Percentiles rank a stretch among this genome's conserved stretches.
phyloP scores from a whole-genome alignment of 2,113 vertebrate species.

The Erythrolamprus reginae region DNA sequence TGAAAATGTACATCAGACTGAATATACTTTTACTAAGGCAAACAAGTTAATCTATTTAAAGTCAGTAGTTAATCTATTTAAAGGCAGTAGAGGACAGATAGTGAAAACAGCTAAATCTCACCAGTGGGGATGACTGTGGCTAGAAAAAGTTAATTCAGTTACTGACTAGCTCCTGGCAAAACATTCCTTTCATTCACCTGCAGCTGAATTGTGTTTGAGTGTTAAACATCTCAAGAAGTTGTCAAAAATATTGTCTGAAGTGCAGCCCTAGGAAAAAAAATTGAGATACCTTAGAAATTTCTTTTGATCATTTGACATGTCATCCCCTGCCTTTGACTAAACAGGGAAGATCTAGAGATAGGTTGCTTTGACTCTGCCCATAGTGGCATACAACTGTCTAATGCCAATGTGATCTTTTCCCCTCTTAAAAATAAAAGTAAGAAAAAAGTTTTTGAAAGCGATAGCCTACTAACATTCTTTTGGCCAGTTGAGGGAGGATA shows the following conservation, averaged over 20 bases:
- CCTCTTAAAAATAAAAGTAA: too few species aligned
- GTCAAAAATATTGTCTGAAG: background rate
- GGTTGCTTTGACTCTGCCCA: background rate
- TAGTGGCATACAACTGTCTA: background rate
- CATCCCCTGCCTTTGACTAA: background rate
- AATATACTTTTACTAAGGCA: background rate
- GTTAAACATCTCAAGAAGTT: background rate
- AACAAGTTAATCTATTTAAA: background rate
- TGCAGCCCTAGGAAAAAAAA: background rate
- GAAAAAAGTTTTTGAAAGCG: background rate
- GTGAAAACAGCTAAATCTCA: background rate
- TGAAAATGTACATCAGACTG: background rate
- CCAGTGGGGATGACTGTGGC: background rate
- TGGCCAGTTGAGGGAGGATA: background rate
- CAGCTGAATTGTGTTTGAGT: background rate
- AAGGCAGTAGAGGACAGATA: background rate
- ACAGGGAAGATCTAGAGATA: background rate
- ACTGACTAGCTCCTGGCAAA: background rate
- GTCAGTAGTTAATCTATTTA: background rate
- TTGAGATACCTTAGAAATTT: background rate
- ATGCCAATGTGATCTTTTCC: background rate
- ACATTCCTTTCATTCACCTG: background rate
- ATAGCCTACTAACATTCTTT: background rate
- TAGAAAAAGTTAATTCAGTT: background rate
- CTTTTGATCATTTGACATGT: background rate